Evolutionary conservation across 2,888 invertebrate genomes (phyloP).

Genomic region (Melolontha melolontha): DNA sequence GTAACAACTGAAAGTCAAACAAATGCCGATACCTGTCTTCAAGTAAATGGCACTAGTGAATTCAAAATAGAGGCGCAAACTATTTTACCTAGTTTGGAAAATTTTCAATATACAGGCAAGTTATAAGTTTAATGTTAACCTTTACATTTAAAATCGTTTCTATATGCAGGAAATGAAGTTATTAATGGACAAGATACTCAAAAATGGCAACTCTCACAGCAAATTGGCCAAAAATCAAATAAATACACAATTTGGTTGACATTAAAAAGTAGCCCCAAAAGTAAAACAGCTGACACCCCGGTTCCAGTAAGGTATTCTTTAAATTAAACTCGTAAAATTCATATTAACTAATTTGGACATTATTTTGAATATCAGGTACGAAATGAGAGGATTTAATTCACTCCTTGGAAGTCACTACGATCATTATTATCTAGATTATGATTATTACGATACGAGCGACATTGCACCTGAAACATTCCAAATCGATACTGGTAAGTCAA

Average conservation of each 20-base stretch:
- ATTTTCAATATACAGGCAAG: slow-evolving; percentile 75
- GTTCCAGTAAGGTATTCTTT: slow-evolving; percentile 73
- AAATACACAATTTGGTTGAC: slow-evolving; percentile 91
- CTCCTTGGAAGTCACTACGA: slow-evolving; percentile 96
- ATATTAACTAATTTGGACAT: neutral
- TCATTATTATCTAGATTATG: slow-evolving; percentile 90
- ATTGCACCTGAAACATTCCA: slow-evolving; percentile 79
- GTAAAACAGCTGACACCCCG: slow-evolving; percentile 66
- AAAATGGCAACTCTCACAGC: slow-evolving; percentile 81
- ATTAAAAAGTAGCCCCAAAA: slow-evolving; percentile 73
- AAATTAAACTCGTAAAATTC: neutral
- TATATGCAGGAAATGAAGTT: slow-evolving; percentile 72
- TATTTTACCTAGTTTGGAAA: slow-evolving; percentile 83
- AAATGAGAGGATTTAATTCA: slow-evolving; percentile 94
- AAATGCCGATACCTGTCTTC: slow-evolving; percentile 84
- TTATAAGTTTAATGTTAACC: slow-evolving; percentile 24
- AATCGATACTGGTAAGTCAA: slow-evolving; percentile 70
- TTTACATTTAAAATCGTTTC: slow-evolving; percentile 14
- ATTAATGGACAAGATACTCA: slow-evolving; percentile 79
- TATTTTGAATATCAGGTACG: slow-evolving; percentile 72
- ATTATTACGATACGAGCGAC: slow-evolving; percentile 73
- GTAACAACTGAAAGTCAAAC: slow-evolving; percentile 80
- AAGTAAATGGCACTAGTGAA: slow-evolving; percentile 81
- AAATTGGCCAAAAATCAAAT: slow-evolving; percentile 83
- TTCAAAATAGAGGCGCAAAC: slow-evolving; percentile 76